These are phyloP conservation scores for Pteropus rufus DNA, from an alignment of 2,797 vertebrate genomes.

Conservation along the genomic window DNA sequence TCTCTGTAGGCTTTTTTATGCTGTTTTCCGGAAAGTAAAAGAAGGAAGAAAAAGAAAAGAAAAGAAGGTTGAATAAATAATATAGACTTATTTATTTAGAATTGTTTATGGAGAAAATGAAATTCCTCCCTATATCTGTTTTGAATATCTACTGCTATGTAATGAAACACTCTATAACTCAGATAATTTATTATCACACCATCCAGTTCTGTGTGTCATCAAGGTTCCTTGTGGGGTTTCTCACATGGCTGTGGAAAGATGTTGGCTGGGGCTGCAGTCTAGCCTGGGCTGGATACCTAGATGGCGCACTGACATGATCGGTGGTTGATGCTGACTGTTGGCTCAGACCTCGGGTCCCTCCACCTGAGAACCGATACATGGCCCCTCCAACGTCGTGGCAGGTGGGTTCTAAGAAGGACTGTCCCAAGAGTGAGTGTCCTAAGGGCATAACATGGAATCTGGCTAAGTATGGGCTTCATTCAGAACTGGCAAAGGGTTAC, in stretches of 20 bases:
- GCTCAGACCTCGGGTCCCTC: background rate
- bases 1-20: background rate
- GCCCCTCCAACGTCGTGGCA: background rate
- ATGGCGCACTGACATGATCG: background rate
- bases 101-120: background rate
- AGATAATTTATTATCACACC: too few species aligned
- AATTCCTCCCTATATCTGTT: background rate
- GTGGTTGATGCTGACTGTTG: background rate
- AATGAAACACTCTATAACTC: background rate
- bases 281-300: rapidly evolving
- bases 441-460: background rate
- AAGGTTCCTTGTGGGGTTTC: background rate
- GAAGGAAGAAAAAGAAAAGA: background rate
- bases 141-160: background rate
- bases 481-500: background rate
- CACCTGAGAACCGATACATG: background rate
- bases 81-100: background rate
- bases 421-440: background rate
- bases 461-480: background rate
- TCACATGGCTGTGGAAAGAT: background rate
- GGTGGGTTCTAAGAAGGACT: background rate
- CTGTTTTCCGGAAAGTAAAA: background rate
- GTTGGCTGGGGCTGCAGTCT: background rate
- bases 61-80: background rate
- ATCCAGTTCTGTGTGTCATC: background rate